Percentiles rank a stretch among this genome's conserved stretches.
Conservation (phyloP, 2,797 vertebrate genomes). For the Chrosomus eos region DNA sequence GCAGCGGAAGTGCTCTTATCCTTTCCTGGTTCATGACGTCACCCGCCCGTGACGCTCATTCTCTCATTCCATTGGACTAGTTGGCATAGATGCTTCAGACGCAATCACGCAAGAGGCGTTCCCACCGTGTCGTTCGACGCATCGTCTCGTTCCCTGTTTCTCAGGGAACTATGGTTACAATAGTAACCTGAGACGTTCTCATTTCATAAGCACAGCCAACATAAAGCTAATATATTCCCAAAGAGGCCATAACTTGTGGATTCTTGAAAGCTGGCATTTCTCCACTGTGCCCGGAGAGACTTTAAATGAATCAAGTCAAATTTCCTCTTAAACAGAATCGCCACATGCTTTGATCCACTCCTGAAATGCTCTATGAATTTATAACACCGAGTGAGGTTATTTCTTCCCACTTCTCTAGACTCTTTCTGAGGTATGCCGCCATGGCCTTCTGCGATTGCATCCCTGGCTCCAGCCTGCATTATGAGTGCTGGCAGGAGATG, state of each 20-base stretch:
- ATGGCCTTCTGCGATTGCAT: constrained; percentile 5
- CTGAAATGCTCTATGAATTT: constrained; percentile 26
- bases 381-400: constrained; percentile 8
- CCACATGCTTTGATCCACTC: constrained; percentile 15
- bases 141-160: too few species aligned
- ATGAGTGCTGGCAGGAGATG: constrained; percentile 53
- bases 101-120: too few species aligned
- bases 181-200: too few species aligned
- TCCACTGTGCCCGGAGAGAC: background rate
- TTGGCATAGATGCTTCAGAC: too few species aligned
- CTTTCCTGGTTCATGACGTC: too few species aligned
- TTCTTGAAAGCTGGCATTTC: background rate
- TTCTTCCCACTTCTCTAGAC: constrained; percentile 32
- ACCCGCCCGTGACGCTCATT: too few species aligned
- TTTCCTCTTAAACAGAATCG: background rate
- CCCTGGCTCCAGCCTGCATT: constrained; percentile 24
- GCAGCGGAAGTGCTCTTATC: too few species aligned
- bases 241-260: constrained; percentile 3
- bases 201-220: background rate
- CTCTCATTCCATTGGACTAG: too few species aligned
- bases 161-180: too few species aligned
- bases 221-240: constrained; percentile 2
- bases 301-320: constrained; percentile 2
- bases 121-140: too few species aligned
- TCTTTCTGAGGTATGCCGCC: constrained; percentile 23